Evolutionary conservation across 64 coral and sea anemone species (phyloP), one percentile per base, ranked within the genome.

Genomic region (Montipora cactus): DNA sequence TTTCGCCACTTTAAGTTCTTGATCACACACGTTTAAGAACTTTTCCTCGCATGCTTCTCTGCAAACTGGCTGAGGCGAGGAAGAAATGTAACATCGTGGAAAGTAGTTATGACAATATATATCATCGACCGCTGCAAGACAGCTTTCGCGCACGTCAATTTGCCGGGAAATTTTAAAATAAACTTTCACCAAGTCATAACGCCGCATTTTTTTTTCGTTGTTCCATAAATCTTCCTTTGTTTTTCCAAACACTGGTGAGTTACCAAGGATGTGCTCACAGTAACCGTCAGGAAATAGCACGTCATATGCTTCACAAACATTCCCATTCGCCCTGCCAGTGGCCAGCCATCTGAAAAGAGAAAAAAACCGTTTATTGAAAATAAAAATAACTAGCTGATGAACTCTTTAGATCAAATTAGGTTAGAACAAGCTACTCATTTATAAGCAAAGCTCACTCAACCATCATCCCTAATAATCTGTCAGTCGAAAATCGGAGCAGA

Each of bases 91-190:
- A 61, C 64, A 84, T 7, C 81, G 81, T 45, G 68, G 47, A 70
- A 84, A 84, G 11, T 69, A 84, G 4, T 84, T 22, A 13, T 84
- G 81, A 20, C 81, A 84, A 25, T 84, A 84, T 8, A 84, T 67
- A 21, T 84, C 81, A 2, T 84, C 81, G 15, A 84, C 8, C 44
- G 4, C 4, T 7, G 47, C 44, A 14, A 70, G 6, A 44, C 81
- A 84, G 44, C 62, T 84, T 49, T 70, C 61, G 1, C 81, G n/a
- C n/a, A n/a, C n/a, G n/a, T n/a, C n/a, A n/a, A n/a, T n/a, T n/a
- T n/a, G n/a, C n/a, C n/a, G n/a, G n/a, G n/a, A n/a, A n/a, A n/a
- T n/a, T n/a, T n/a, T n/a, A n/a, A n/a, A n/a, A n/a, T n/a, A n/a
- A n/a, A n/a, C n/a, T n/a, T n/a, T n/a, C n/a, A n/a, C n/a, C n/a